A percentile compares a stretch with the other conserved stretches of the same genome.
phyloP scores from a whole-genome alignment of 1,140 invertebrate species.

The Lordiphosa mommai region DNA sequence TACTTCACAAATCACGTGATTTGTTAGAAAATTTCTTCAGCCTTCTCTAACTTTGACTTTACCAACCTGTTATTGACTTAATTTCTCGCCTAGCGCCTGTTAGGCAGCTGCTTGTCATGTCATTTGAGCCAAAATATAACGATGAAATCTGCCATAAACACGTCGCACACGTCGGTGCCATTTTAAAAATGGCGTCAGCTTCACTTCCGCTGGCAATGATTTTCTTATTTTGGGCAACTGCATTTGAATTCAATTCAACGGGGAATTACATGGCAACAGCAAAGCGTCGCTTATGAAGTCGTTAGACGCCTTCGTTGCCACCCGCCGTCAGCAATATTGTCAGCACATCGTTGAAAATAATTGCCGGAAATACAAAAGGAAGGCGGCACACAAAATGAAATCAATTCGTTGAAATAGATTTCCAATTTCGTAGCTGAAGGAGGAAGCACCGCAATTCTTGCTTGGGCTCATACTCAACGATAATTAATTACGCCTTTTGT shows the following conservation, averaged over 20 bases:
- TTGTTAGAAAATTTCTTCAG: background rate
- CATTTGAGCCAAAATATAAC: constrained; percentile 33
- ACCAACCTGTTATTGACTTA: constrained; percentile 48
- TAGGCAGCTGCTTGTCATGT: constrained; percentile 44
- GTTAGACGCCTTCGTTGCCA: constrained; percentile 25
- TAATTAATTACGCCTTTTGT: constrained; percentile 62
- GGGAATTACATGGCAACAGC: constrained; percentile 26
- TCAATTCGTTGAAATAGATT: constrained; percentile 62
- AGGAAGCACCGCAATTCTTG: constrained; percentile 58
- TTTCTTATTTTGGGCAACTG: constrained; percentile 30
- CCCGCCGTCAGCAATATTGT: constrained; percentile 52
- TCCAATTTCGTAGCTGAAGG: constrained; percentile 51
- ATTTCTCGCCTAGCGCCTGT: constrained; percentile 14
- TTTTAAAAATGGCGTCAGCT: constrained; percentile 66
- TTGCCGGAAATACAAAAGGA: constrained; percentile 75
- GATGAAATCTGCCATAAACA: constrained; percentile 52
- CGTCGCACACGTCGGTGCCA: constrained; percentile 68
- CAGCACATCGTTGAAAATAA: constrained; percentile 70
- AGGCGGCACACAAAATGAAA: constrained; percentile 49
- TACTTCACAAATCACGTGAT: constrained; percentile 1
- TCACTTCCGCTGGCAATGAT: constrained; percentile 45
- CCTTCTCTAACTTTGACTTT: constrained; percentile 8
- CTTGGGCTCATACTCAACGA: constrained; percentile 53
- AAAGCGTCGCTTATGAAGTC: constrained; percentile 61
- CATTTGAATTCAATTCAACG: constrained; percentile 63